A percentile compares a stretch with the other conserved stretches of the same genome.
Evolutionary conservation across 2,888 invertebrate species (phyloP).

Genomic region (Chorisops tibialis): DNA sequence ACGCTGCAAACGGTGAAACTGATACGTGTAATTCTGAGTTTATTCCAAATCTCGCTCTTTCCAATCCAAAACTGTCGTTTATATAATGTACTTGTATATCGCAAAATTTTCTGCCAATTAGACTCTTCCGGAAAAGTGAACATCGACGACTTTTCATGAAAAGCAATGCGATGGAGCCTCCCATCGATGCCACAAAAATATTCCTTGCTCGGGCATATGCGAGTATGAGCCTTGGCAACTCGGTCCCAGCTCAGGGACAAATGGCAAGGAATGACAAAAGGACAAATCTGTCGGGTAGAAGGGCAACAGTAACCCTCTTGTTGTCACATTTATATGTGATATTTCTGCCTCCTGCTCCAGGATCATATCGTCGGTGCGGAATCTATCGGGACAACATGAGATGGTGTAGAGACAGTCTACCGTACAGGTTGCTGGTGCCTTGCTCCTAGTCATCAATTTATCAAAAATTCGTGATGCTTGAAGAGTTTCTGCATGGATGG

Average conservation of each 20-base stretch:
- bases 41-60: too few relatives aligned
- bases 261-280: constrained; percentile 9
- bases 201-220: neutral
- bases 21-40: too few relatives aligned
- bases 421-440: neutral
- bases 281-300: neutral
- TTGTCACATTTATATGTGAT: neutral
- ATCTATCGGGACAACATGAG: neutral
- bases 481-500: constrained; percentile 22
- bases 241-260: neutral
- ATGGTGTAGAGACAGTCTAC: neutral
- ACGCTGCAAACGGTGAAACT: too few relatives aligned
- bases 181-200: neutral
- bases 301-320: neutral
- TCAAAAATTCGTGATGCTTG: constrained; percentile 17
- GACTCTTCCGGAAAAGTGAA: constrained; percentile 29
- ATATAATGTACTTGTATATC: too few relatives aligned
- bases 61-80: too few relatives aligned
- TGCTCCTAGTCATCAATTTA: constrained; percentile 12
- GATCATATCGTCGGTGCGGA: neutral
- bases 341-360: neutral
- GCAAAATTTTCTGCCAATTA: constrained; percentile 28
- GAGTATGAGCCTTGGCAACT: too few relatives aligned
- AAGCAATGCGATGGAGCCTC: neutral
- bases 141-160: constrained; percentile 13